Conservation (phyloP, 2,888 invertebrate species). For the Hirudinaria manillensis region DNA sequence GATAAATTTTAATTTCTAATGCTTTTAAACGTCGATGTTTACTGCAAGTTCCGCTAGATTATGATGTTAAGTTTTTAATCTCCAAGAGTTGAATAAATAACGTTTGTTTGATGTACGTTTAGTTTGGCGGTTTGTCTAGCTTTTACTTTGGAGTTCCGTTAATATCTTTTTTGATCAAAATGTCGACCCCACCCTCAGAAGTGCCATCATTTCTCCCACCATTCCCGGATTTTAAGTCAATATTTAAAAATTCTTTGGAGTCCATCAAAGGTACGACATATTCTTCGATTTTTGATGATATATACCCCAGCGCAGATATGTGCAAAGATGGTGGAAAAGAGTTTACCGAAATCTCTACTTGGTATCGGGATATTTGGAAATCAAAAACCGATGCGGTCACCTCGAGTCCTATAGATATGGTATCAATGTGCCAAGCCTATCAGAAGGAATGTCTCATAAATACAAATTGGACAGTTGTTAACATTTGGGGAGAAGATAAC, state of each 20-base stretch:
- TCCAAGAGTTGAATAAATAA: too few relatives aligned
- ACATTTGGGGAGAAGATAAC: not conserved
- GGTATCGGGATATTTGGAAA: not conserved
- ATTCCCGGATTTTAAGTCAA: slow-evolving; percentile 2
- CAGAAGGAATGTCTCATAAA: slow-evolving; percentile 1
- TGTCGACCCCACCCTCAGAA: not conserved
- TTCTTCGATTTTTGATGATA: not conserved
- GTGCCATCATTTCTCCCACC: not conserved
- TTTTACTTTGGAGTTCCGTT: too few relatives aligned
- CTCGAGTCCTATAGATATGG: not conserved
- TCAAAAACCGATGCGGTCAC: not conserved
- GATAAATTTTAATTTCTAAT: too few relatives aligned
- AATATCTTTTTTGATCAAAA: too few relatives aligned
- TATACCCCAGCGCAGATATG: not conserved
- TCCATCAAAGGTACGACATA: not conserved
- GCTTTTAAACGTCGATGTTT: too few relatives aligned
- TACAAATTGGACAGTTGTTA: not conserved
- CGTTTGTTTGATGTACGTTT: too few relatives aligned
- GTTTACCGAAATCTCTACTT: not conserved
- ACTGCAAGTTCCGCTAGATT: too few relatives aligned
- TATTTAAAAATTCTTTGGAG: not conserved
- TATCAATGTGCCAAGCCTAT: not conserved
- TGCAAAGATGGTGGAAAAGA: slow-evolving; percentile 1
- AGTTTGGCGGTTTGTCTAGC: too few relatives aligned
- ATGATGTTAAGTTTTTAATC: too few relatives aligned